These are phyloP conservation scores for Isoperla grammatica DNA, from an alignment of 2,888 invertebrate genomes.

Conservation along the genomic window DNA sequence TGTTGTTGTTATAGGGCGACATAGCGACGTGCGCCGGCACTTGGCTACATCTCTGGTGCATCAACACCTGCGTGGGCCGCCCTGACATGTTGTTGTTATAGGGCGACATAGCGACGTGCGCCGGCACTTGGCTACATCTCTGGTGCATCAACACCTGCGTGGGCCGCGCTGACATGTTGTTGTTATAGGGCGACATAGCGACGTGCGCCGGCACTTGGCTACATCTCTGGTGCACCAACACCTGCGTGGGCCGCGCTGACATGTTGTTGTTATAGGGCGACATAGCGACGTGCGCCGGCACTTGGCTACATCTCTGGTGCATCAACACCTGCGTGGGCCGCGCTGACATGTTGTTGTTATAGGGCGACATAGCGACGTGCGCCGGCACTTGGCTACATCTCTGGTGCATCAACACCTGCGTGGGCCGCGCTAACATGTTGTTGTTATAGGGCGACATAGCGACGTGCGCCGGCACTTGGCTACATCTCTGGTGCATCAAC, in stretches of 20 bases:
- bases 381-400: slow-evolving; percentile 93
- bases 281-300: slow-evolving; percentile 95
- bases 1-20: slow-evolving; percentile 76
- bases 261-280: slow-evolving; percentile 78
- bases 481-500: slow-evolving; percentile 95
- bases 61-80: slow-evolving; percentile 86
- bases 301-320: slow-evolving; percentile 93
- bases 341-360: slow-evolving; percentile 63
- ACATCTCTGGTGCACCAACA: slow-evolving; percentile 95
- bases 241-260: slow-evolving; percentile 78
- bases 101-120: slow-evolving; percentile 97
- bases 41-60: slow-evolving; percentile 93
- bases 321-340: slow-evolving; percentile 89
- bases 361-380: slow-evolving; percentile 97
- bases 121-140: slow-evolving; percentile 90
- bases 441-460: slow-evolving; percentile 85
- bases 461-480: slow-evolving; percentile 92
- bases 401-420: slow-evolving; percentile 94
- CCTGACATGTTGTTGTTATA: slow-evolving; percentile 66
- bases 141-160: slow-evolving; percentile 96
- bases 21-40: slow-evolving; percentile 97
- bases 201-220: slow-evolving; percentile 95
- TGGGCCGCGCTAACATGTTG: slow-evolving; percentile 77
- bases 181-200: slow-evolving; percentile 83
- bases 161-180: slow-evolving; percentile 75